Evolutionary conservation across 2,888 invertebrate species (phyloP).

Genomic region (Neoitamus cyanurus): DNA sequence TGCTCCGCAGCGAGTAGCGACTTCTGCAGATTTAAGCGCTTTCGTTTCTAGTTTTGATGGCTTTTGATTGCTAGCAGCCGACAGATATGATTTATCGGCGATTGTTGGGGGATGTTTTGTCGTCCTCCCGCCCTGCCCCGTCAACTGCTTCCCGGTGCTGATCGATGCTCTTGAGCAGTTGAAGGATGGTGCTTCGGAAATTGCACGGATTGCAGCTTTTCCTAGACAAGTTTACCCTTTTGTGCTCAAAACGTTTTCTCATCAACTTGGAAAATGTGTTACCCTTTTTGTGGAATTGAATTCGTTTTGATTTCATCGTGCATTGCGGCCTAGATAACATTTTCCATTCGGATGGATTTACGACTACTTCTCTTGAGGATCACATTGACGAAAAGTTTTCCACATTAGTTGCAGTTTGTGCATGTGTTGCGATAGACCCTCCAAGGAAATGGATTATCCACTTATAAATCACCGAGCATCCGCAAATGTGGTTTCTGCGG

Average conservation of each 20-base stretch:
- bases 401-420: not conserved
- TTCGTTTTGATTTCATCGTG: not conserved
- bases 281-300: not conserved
- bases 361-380: not conserved
- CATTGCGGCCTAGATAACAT: not conserved
- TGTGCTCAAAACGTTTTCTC: not conserved
- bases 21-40: conserved; percentile 20
- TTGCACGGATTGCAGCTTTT: not conserved
- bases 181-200: not conserved
- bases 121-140: not conserved
- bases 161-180: not conserved
- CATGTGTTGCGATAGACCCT: too few relatives aligned
- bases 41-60: conserved; percentile 19
- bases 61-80: not conserved
- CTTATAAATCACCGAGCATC: too few relatives aligned
- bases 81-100: conserved; percentile 2
- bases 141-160: not conserved
- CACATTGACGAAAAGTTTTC: not conserved
- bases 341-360: not conserved
- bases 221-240: not conserved
- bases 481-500: too few relatives aligned
- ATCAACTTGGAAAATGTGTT: not conserved
- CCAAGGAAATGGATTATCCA: too few relatives aligned
- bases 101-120: not conserved
- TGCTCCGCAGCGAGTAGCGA: not conserved